phyloP scores from a whole-genome alignment of 2,113 vertebrate species.

The Macquaria australasica region DNA sequence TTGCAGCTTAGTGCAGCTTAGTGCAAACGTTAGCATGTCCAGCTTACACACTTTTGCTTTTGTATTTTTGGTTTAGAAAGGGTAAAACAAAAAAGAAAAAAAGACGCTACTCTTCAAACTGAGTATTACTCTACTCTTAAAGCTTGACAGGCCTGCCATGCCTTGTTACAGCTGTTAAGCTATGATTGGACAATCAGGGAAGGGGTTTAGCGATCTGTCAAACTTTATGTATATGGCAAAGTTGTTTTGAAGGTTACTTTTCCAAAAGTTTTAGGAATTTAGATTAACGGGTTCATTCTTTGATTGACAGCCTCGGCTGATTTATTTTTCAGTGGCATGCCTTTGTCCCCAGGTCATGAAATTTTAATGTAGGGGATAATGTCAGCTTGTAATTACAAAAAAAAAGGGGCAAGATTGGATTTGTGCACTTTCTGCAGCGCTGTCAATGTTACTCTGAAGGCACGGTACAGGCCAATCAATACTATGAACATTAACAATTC shows the following conservation, averaged over 20 bases:
- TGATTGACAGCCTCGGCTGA: constrained; percentile 40
- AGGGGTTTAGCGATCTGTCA: constrained; percentile 1
- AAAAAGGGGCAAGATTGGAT: constrained; percentile 62
- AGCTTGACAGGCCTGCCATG: not conserved
- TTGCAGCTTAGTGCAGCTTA: not conserved
- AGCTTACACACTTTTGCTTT: not conserved
- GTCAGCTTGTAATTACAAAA: constrained; percentile 68
- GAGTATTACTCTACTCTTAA: not conserved
- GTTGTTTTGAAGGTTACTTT: constrained; percentile 25
- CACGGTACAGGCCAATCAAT: constrained; percentile 64
- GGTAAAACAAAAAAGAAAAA: no score
- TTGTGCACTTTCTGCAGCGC: constrained; percentile 48
- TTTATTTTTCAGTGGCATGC: constrained; percentile 56
- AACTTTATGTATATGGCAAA: constrained; percentile 11
- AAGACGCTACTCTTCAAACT: not conserved
- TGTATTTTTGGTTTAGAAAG: not conserved
- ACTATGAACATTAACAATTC: constrained; percentile 66
- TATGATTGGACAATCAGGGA: not conserved
- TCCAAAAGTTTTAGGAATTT: constrained; percentile 17
- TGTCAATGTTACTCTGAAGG: constrained; percentile 57
- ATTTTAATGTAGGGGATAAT: constrained; percentile 73
- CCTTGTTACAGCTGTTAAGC: not conserved
- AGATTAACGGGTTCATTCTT: constrained; percentile 44
- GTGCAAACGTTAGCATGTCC: not conserved
- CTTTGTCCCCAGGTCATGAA: constrained; percentile 71